phyloP scores from a whole-genome alignment of 2,888 invertebrate species.

The Diachrysia chrysitis region DNA sequence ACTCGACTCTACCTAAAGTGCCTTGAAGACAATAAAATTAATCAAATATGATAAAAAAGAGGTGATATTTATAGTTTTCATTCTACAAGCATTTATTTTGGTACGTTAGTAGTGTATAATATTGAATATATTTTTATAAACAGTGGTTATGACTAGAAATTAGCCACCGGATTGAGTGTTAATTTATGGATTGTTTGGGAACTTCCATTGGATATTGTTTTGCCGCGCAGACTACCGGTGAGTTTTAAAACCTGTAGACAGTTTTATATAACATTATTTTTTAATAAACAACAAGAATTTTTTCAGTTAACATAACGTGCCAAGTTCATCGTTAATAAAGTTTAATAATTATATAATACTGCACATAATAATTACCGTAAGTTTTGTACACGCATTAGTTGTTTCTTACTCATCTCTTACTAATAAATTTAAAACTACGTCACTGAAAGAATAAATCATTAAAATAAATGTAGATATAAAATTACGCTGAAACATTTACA shows the following conservation, averaged over 20 bases:
- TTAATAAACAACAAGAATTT: neutral
- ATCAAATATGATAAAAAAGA: conserved; percentile 76
- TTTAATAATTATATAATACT: neutral
- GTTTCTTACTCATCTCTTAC: neutral
- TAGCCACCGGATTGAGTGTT: conserved; percentile 53
- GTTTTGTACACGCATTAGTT: neutral
- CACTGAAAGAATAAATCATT: neutral
- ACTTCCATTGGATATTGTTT: conserved; percentile 45
- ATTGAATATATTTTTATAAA: conserved; percentile 48
- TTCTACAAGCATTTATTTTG: conserved; percentile 57
- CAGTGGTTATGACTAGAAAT: conserved; percentile 56
- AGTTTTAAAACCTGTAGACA: conserved; percentile 43
- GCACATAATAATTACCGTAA: neutral
- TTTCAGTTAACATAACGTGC: neutral
- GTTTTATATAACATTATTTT: conserved; percentile 4
- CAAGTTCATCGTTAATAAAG: neutral
- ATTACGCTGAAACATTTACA: neutral
- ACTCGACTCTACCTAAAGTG: conserved; percentile 52
- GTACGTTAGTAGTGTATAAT: conserved; percentile 40
- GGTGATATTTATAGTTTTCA: conserved; percentile 68
- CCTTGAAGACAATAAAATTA: conserved; percentile 65
- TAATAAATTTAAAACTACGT: neutral
- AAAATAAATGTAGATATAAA: neutral
- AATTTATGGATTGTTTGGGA: conserved; percentile 56
- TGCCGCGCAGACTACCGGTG: conserved; percentile 53